A percentile compares a stretch with the other conserved stretches of the same genome.
Conservation (phyloP, 2,888 invertebrate species). For the Balanococcus diminutus region DNA sequence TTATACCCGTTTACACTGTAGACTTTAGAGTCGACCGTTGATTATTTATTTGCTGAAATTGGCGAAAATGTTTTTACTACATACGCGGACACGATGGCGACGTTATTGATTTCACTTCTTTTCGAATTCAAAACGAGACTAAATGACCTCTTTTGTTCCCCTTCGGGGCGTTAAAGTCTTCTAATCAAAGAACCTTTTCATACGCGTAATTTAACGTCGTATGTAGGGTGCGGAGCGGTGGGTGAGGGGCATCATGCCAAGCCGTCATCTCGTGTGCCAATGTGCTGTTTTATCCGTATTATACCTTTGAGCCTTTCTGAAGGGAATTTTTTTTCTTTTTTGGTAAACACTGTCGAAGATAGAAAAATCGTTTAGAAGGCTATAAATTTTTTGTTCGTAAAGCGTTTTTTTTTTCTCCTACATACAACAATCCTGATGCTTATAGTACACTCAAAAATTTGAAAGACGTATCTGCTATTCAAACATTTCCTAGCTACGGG, state of each 20-base stretch:
- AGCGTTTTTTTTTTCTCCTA: not conserved
- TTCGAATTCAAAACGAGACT: constrained; percentile 35
- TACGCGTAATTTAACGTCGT: constrained; percentile 37
- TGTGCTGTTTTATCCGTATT: not conserved
- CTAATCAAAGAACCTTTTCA: constrained; percentile 41
- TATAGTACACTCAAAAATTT: not conserved
- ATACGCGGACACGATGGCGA: not conserved
- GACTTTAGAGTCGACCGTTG: not conserved
- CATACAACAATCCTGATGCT: not conserved
- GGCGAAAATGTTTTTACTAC: constrained; percentile 24
- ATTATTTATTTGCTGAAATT: constrained; percentile 39
- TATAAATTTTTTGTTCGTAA: constrained; percentile 15
- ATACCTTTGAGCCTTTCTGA: not conserved
- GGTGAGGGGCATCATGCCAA: no score
- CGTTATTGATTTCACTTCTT: constrained; percentile 26
- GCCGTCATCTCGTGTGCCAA: constrained; percentile 1
- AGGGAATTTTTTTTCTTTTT: not conserved
- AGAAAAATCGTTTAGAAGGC: not conserved
- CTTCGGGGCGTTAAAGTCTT: constrained; percentile 38
- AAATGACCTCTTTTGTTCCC: constrained; percentile 33
- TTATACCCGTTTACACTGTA: not conserved
- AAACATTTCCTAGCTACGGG: not conserved
- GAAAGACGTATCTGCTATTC: constrained; percentile 5
- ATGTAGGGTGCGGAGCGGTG: not conserved
- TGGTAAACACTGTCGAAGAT: constrained; percentile 3